These are phyloP conservation scores for Arctopsyche grandis DNA, from an alignment of 1,140 invertebrate species.

Conservation along the genomic window DNA sequence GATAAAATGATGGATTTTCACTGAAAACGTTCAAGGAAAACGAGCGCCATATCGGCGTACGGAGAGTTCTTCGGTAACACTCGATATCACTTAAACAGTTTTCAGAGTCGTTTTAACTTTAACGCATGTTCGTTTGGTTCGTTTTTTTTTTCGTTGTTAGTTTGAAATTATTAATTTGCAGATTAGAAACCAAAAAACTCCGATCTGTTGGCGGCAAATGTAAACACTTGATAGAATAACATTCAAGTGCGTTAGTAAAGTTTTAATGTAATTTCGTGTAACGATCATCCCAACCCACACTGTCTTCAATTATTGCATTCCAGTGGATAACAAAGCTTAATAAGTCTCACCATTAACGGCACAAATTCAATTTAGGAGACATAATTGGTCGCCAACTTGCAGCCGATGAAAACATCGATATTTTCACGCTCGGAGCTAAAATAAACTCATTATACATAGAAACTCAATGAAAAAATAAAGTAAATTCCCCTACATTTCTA, in stretches of 20 bases:
- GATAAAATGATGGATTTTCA: background rate
- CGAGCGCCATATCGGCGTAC: constrained; percentile 11
- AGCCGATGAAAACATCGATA: background rate
- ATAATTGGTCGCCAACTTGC: background rate
- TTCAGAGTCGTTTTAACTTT: constrained; percentile 17
- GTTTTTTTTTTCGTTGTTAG: constrained; percentile 24
- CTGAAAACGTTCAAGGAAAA: constrained; percentile 7
- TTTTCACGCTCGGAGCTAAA: background rate
- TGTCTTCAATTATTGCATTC: background rate
- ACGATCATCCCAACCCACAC: background rate
- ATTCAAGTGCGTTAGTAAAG: background rate
- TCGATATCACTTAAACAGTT: constrained; percentile 16
- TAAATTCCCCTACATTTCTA: too few relatives aligned
- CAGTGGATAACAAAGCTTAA: constrained; percentile 2
- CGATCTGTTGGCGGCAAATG: too few relatives aligned
- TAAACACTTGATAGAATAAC: too few relatives aligned
- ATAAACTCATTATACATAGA: too few relatives aligned
- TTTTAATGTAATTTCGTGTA: too few relatives aligned
- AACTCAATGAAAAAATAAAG: too few relatives aligned
- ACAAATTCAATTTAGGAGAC: background rate
- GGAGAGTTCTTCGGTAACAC: background rate
- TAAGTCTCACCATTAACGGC: background rate
- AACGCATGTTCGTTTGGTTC: background rate
- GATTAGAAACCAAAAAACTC: too few relatives aligned
- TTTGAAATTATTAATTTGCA: too few relatives aligned